Conservation (phyloP, 2,113 vertebrate genomes). For the Bos javanicus region DNA sequence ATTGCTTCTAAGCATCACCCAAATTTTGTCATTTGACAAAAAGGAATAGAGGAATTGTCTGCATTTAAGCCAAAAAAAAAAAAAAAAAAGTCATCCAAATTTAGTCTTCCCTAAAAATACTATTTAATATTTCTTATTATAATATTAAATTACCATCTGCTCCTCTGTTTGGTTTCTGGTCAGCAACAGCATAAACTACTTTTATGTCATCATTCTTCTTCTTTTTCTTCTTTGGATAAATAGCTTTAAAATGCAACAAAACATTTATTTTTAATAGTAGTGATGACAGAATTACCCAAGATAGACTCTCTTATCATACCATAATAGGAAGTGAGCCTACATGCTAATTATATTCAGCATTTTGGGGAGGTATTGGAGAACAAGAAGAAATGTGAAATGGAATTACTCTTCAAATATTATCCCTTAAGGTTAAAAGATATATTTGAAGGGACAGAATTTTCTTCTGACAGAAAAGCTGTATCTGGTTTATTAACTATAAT, state of each 20-base stretch:
- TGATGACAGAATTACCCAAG: background rate
- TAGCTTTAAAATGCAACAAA: slow-evolving; percentile 57
- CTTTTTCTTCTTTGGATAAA: slow-evolving; percentile 56
- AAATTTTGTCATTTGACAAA: background rate
- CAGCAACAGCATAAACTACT: background rate
- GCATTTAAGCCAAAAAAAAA: background rate
- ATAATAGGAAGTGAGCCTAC: background rate
- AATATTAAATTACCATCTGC: slow-evolving; percentile 40
- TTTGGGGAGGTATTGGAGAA: background rate
- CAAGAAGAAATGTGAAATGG: background rate
- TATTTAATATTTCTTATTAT: background rate
- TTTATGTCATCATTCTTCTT: slow-evolving; percentile 40
- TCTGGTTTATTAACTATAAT: background rate
- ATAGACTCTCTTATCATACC: background rate
- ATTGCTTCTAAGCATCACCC: background rate
- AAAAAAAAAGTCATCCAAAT: background rate
- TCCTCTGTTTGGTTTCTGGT: slow-evolving; percentile 9
- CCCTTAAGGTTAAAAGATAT: background rate
- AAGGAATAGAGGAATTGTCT: background rate
- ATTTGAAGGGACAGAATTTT: background rate
- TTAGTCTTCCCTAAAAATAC: background rate
- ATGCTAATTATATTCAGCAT: background rate
- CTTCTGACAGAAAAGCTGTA: background rate
- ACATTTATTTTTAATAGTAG: background rate
- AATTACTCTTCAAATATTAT: background rate